These are phyloP conservation scores for Manis javanica DNA, from an alignment of 2,797 vertebrate species.

Conservation along the genomic window DNA sequence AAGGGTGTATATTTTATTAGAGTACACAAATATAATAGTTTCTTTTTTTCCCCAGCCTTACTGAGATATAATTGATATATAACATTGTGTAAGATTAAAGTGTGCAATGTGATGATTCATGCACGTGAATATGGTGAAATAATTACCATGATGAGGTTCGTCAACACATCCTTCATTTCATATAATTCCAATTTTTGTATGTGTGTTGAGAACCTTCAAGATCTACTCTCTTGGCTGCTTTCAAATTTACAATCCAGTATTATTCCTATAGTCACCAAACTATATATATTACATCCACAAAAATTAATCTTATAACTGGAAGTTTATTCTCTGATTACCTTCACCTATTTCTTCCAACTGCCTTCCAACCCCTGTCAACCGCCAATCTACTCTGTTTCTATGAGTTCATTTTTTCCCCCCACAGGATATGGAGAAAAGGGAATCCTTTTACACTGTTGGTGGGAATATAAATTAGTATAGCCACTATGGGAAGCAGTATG, in stretches of 20 bases:
- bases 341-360: background rate
- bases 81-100: background rate
- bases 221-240: background rate
- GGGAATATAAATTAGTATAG: background rate
- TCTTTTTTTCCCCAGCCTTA: background rate
- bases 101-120: background rate
- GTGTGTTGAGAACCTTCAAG: background rate
- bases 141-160: background rate
- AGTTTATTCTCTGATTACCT: background rate
- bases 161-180: background rate
- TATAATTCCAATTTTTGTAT: background rate
- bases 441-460: background rate
- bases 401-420: background rate
- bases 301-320: background rate
- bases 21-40: background rate
- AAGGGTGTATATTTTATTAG: background rate
- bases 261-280: background rate
- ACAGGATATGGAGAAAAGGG: background rate
- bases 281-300: background rate
- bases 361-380: no score
- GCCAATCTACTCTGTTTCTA: background rate
- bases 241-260: background rate
- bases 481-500: background rate
- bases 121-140: background rate
- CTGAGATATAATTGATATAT: background rate